Evolutionary conservation across 2,888 invertebrate species (phyloP).

Genomic region (Himalopsyche japonica): DNA sequence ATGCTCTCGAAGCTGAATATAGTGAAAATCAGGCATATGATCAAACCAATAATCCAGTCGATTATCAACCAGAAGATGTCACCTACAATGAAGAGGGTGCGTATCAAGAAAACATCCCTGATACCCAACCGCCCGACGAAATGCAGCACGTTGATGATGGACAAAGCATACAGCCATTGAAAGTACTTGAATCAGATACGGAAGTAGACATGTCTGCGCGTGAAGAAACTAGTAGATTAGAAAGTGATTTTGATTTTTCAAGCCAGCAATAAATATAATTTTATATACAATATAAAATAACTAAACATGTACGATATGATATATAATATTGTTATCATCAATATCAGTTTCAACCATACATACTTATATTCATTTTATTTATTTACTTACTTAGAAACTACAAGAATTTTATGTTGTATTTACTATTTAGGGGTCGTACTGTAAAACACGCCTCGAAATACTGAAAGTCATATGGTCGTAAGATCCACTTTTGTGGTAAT

Average conservation of each 20-base stretch:
- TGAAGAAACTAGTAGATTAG: slow-evolving; percentile 32
- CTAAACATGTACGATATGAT: too few relatives aligned
- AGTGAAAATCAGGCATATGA: background rate
- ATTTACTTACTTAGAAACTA: too few relatives aligned
- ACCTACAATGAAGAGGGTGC: background rate
- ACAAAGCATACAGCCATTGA: slow-evolving; percentile 21
- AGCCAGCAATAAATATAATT: slow-evolving; percentile 11
- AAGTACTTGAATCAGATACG: slow-evolving; percentile 36
- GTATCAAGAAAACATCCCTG: background rate
- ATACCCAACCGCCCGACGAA: background rate
- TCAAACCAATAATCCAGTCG: background rate
- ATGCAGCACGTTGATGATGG: background rate
- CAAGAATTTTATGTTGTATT: too few relatives aligned
- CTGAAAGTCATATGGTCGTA: too few relatives aligned
- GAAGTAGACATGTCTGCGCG: slow-evolving; percentile 25
- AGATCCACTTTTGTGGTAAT: too few relatives aligned
- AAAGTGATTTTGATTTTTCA: slow-evolving; percentile 40
- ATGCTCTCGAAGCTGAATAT: background rate
- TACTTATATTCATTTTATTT: too few relatives aligned
- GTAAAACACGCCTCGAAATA: too few relatives aligned
- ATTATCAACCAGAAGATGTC: background rate
- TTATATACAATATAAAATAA: background rate
- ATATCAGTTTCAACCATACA: too few relatives aligned
- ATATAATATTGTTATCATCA: too few relatives aligned
- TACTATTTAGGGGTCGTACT: too few relatives aligned